These are phyloP conservation scores for Diarsia mendica DNA, from an alignment of 2,888 invertebrate genomes.

Conservation along the genomic window DNA sequence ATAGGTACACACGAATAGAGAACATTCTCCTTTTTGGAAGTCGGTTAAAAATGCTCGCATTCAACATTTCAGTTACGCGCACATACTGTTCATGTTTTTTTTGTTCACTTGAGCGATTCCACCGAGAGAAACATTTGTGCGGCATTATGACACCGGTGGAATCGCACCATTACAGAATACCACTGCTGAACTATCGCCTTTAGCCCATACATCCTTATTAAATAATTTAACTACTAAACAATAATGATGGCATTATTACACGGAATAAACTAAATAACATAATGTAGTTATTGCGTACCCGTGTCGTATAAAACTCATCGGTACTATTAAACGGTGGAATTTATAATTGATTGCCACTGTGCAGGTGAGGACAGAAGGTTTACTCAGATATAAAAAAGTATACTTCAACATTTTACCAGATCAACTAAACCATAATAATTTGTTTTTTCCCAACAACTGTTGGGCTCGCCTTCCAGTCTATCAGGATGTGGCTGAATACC, in stretches of 20 bases:
- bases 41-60: too few relatives aligned
- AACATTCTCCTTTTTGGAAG: too few relatives aligned
- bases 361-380: conserved; percentile 3
- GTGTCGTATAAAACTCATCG: conserved; percentile 51
- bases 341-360: background rate
- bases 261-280: conserved; percentile 38
- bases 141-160: background rate
- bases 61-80: background rate
- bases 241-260: conserved; percentile 41
- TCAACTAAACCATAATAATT: too few relatives aligned
- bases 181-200: background rate
- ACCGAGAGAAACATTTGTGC: background rate
- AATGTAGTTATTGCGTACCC: conserved; percentile 30
- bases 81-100: too few relatives aligned
- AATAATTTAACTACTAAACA: conserved; percentile 28
- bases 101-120: background rate
- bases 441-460: too few relatives aligned
- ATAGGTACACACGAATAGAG: too few relatives aligned
- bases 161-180: background rate
- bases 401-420: background rate
- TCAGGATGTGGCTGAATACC: too few relatives aligned
- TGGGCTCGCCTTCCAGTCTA: too few relatives aligned
- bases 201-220: background rate
- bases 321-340: conserved; percentile 44
- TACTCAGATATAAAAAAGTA: background rate